A percentile compares a stretch with the other conserved stretches of the same genome.
Conservation (phyloP, 2,113 vertebrate genomes). For the Lynx canadensis region DNA sequence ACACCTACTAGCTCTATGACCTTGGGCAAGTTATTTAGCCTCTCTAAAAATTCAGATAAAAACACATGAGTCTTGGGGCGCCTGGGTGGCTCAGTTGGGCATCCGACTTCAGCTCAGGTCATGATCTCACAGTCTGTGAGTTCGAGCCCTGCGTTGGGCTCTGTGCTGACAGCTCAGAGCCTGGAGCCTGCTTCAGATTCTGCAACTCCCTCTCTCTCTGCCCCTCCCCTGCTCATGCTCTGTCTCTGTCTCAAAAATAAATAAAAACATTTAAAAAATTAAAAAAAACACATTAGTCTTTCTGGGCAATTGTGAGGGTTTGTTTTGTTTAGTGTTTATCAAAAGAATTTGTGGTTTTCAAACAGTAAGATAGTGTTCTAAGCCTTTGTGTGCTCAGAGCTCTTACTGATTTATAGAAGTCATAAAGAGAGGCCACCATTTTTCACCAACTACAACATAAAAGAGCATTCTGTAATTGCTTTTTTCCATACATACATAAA, state of each 20-base stretch:
- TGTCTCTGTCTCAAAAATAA: too few species aligned
- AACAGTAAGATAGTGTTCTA: slow-evolving; percentile 21
- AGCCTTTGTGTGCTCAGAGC: neutral
- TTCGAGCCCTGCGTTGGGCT: too few species aligned
- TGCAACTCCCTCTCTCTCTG: too few species aligned
- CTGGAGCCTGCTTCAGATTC: too few species aligned
- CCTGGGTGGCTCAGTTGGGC: too few species aligned
- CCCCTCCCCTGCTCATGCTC: too few species aligned
- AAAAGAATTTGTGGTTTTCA: slow-evolving; percentile 43
- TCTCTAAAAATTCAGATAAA: slow-evolving; percentile 16
- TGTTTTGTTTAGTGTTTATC: neutral
- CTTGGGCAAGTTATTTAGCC: slow-evolving; percentile 5
- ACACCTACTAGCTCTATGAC: neutral
- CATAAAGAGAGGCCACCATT: slow-evolving; percentile 9
- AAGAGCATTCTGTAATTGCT: slow-evolving; percentile 57
- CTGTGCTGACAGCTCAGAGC: too few species aligned
- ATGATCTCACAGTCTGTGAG: too few species aligned
- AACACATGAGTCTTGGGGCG: neutral
- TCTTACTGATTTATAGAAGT: slow-evolving; percentile 40
- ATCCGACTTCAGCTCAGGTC: too few species aligned
- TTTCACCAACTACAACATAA: slow-evolving; percentile 46
- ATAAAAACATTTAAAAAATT: too few species aligned
- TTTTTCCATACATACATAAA: neutral
- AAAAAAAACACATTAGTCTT: slow-evolving; percentile 8
- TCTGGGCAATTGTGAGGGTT: neutral